phyloP scores from a whole-genome alignment of 2,888 invertebrate species.

The Agonopterix alstromeriana region DNA sequence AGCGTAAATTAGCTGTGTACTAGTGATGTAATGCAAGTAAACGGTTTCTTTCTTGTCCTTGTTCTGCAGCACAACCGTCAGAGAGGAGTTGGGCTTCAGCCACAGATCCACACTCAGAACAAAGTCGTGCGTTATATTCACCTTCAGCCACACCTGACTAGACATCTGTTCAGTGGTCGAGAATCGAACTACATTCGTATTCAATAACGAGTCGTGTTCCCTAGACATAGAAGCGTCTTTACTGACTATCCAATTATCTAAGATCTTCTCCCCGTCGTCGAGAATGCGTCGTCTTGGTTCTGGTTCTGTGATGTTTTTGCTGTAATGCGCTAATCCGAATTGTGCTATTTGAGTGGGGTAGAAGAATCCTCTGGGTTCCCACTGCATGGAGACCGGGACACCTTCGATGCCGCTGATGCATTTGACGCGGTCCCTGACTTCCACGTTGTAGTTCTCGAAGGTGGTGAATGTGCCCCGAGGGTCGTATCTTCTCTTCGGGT shows the following conservation, averaged over 20 bases:
- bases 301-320: slow-evolving; percentile 93
- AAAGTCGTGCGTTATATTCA: slow-evolving; percentile 77
- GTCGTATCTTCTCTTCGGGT: slow-evolving; percentile 92
- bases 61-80: slow-evolving; percentile 85
- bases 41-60: slow-evolving; percentile 87
- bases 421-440: slow-evolving; percentile 95
- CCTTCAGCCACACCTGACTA: slow-evolving; percentile 81
- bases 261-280: slow-evolving; percentile 84
- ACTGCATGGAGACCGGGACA: slow-evolving; percentile 97
- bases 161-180: slow-evolving; percentile 82
- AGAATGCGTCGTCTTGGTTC: slow-evolving; percentile 83
- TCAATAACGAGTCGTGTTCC: slow-evolving; percentile 75
- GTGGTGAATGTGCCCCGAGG: slow-evolving; percentile 95
- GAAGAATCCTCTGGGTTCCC: slow-evolving; percentile 96
- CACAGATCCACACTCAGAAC: slow-evolving; percentile 85
- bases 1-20: slow-evolving; percentile 82
- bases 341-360: slow-evolving; percentile 99
- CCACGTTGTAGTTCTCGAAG: slow-evolving; percentile 98
- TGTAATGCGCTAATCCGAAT: slow-evolving; percentile 97
- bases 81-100: slow-evolving; percentile 86
- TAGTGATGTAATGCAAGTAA: slow-evolving; percentile 89
- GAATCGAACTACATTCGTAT: slow-evolving; percentile 82
- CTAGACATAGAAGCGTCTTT: slow-evolving; percentile 80
- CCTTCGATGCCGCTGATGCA: slow-evolving; percentile 96
- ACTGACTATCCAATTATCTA: slow-evolving; percentile 85